phyloP scores from a whole-genome alignment of 1,140 invertebrate species.

The Drosophila pseudoobscura region DNA sequence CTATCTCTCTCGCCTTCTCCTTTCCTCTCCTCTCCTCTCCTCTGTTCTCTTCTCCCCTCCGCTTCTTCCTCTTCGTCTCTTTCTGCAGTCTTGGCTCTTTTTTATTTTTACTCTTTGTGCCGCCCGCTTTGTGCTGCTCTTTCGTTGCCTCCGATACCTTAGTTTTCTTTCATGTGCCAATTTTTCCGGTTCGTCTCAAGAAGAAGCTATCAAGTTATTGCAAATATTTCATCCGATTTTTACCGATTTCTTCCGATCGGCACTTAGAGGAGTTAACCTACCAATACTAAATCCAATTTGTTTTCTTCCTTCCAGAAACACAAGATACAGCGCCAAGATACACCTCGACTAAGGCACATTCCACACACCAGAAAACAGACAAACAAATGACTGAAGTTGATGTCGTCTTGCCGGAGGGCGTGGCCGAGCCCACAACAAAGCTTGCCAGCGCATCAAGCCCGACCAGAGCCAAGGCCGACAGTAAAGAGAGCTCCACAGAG shows the following conservation, averaged over 20 bases:
- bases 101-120: constrained; percentile 44
- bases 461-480: constrained; percentile 6
- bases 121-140: constrained; percentile 54
- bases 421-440: constrained; percentile 72
- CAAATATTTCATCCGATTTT: no score
- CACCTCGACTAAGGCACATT: constrained; percentile 60
- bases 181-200: constrained; percentile 60
- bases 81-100: constrained; percentile 62
- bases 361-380: constrained; percentile 51
- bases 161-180: constrained; percentile 72
- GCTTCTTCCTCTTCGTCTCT: constrained; percentile 16
- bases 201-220: constrained; percentile 21
- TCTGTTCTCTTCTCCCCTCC: constrained; percentile 8
- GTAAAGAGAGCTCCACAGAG: constrained; percentile 10
- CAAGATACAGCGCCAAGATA: constrained; percentile 20
- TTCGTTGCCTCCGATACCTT: constrained; percentile 57
- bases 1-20: constrained; percentile 39
- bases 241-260: no score
- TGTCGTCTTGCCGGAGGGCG: constrained; percentile 80
- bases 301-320: constrained; percentile 30
- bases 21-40: neutral
- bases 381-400: constrained; percentile 83
- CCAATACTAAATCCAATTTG: neutral
- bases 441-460: constrained; percentile 61
- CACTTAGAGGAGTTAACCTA: no score